phyloP scores from a whole-genome alignment of 1,140 invertebrate genomes.

The Heliconius hewitsoni region DNA sequence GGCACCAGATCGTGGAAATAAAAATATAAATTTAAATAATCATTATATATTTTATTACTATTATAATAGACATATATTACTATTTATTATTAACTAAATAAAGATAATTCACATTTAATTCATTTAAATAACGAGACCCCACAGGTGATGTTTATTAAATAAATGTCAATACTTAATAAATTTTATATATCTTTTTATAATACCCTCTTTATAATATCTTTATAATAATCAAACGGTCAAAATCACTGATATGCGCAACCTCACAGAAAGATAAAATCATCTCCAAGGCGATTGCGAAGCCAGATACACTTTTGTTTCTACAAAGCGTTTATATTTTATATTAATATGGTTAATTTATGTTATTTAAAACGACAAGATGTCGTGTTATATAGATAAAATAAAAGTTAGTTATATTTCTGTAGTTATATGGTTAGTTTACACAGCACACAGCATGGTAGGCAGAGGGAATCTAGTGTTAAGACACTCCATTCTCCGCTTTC shows the following conservation, averaged over 20 bases:
- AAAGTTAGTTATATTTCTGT: too few species aligned
- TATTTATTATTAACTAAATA: too few species aligned
- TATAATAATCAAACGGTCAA: not conserved
- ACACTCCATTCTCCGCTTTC: too few species aligned
- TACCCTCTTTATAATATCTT: not conserved
- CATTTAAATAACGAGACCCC: not conserved
- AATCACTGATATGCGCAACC: conserved; percentile 24
- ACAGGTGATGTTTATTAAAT: conserved; percentile 3
- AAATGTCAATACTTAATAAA: not conserved
- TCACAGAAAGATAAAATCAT: conserved; percentile 26
- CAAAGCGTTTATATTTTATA: conserved; percentile 5
- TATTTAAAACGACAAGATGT: not conserved
- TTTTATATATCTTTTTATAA: conserved; percentile 16
- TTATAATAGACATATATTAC: too few species aligned
- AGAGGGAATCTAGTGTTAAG: too few species aligned
- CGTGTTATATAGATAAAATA: not conserved
- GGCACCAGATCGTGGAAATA: too few species aligned
- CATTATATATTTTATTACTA: too few species aligned
- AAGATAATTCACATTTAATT: too few species aligned
- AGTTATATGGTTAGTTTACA: too few species aligned
- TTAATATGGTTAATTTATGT: not conserved
- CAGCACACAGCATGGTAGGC: too few species aligned
- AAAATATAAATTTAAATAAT: too few species aligned
- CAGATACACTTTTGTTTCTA: conserved; percentile 21
- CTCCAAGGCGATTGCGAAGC: conserved; percentile 9